Base-by-base conservation (phyloP, 2,888 invertebrate genomes). In the Hemaris fuciformis region DNA sequence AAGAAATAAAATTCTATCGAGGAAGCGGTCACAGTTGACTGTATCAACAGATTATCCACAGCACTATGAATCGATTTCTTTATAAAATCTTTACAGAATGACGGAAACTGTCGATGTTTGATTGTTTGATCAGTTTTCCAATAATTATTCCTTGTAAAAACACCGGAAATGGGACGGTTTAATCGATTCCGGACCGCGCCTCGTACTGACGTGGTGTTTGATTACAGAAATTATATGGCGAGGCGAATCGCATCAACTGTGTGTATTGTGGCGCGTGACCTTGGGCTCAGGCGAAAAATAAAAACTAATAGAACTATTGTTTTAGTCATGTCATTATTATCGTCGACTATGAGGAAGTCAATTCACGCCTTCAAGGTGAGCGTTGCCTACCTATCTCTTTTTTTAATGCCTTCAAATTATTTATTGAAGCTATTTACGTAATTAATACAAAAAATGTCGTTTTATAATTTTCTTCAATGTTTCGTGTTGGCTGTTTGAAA, bases 221-320 rank as follows among this genome's bases (percentile, higher is more conserved):
- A 90, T 88, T 90, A 89, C 86, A 81, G 83, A 90, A 91, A 90
- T 89, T 90, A 91, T 91, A 89, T 88, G 89, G 91, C 88, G 86
- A 83, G 83, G 83, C 90, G 84, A 89, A 91, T 87, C 83, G 81
- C 77, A 76, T 77, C 81, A 83, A 88, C 84, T 89, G 85, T 85
- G 84, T 84, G 87, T 89, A 89, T 90, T 91, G 90, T 91, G 81
- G 72, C 76, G 73, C 73, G 72, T 77, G 88, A 75, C 92, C 92
- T 91, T 91, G 89, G 74, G 76, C 77, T 79, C 76, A 71, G 70
- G 77, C 77, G 84, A 86, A 89, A 90, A 87, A 86, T 87, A 88
- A 90, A 91, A 89, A 89, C 88, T 88, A 88, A 90, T 89, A 88
- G 84, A 81, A 85, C 84, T 88, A 92, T 91, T 91, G 92, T 92